Base-by-base conservation (phyloP, 2,113 vertebrate genomes). In the Epinephelus fuscoguttatus region DNA sequence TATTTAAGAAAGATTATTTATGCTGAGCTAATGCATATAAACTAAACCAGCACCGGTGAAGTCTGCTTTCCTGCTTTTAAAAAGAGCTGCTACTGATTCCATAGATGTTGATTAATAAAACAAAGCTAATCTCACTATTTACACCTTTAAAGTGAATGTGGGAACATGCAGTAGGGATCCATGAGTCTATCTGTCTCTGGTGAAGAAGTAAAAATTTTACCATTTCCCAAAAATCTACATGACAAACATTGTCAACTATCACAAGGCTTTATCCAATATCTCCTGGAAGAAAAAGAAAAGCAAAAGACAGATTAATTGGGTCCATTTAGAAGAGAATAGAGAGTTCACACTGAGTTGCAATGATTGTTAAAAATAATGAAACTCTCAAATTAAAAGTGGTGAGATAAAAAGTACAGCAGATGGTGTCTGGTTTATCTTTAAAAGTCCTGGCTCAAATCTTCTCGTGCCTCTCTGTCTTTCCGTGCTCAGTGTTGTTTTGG, bases 301-400 rank as follows among this genome's bases (percentile, higher is more conserved):
- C 19, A 25, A 37, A 49, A 71, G 25, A 45, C 25, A 66, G 77
- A 77, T 88, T 64, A 62, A 85, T 84, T 60, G 55, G 47, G 17
- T 52, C 25, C 47, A 85, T 67, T 82, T 56, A 61, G n/a, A n/a
- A n/a, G n/a, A 42, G n/a, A 59, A 14, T 62, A 12, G 33, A 27
- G n/a, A 52, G 37, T 49, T 25, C 30, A 72, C 0, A 18, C 68
- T 50, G 52, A 84, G 50, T 37, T 74, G 33, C 12, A 81, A 47
- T 70, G 4, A 14, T 19, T 75, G 40, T 80, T 85, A 64, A 61
- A 73, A 84, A 81, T 23, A 71, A 77, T 74, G 8, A 55, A 75
- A 80, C 61, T 66, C 27, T 84, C 53, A 70, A 75, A 88, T 85
- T 45, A 74, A 86, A 85, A 52, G n/a, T 52, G 60, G 76, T 73